Base-by-base conservation (phyloP, 2,888 invertebrate genomes). In the Psylliodes chrysocephalus region DNA sequence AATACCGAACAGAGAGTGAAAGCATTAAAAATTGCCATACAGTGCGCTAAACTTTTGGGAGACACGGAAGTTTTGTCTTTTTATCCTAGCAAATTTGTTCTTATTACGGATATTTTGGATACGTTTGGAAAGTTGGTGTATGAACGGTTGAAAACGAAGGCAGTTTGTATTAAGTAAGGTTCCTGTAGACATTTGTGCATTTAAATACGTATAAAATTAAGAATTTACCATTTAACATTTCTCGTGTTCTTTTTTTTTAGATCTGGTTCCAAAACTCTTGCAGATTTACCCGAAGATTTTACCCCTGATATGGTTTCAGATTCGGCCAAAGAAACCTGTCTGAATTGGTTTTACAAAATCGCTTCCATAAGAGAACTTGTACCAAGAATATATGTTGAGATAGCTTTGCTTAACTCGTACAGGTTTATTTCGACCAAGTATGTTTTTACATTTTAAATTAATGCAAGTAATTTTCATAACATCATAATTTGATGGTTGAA, bases 281-380 rank as follows among this genome's bases (percentile, higher is more conserved):
- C 82, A 64, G 77, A 83, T 54, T 78, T 88, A 59, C 85, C 88
- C 56, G 89, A 89, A 69, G 87, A 89, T 77, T 93, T 95, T 76
- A 90, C 91, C 54, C 87, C 93, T 0, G 90, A 90, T 70, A 89
- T 90, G 84, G 91, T 96, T 3, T 89, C 91, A 0, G 95, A 95
- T 79, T 86, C 90, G 53, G 96, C 96, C 0, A 95, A 94, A 81
- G 98, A 98, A 84, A 98, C 97, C 0, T 97, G 97, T 79, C 90
- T 94, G 71, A 99, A 99, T 85, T 99, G 99, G 99, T 95, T 99
- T 84, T 97, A 94, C 82, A 99, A 99, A 86, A 95, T 98, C 80
- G 95, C 98, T 0, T 98, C 98, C 0, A 97, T 99, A 74, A 86
- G 97, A 69, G 98, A 99, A 82, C 84, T 99, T 5, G 87, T 99